Evolutionary conservation across 2,797 vertebrate genomes (phyloP).

Genomic region (Uromys caudimaculatus): DNA sequence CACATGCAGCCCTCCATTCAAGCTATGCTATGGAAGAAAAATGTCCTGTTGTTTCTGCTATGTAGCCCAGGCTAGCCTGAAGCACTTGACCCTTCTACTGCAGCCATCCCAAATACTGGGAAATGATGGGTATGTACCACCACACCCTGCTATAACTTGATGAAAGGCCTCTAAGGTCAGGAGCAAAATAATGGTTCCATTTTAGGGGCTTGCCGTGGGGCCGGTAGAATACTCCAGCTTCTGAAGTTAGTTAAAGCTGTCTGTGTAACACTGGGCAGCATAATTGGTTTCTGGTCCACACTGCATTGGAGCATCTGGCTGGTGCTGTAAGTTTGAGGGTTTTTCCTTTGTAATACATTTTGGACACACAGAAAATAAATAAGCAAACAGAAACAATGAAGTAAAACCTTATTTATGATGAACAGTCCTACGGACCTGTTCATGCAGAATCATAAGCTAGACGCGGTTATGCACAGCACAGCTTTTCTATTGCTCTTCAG

Average conservation of each 20-base stretch:
- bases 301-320: not conserved
- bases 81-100: not conserved
- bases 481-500: not conserved
- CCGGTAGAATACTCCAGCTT: not conserved
- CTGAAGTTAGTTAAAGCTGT: not conserved
- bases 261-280: not conserved
- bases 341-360: not conserved
- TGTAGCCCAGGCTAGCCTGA: not conserved
- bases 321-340: not conserved
- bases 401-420: not conserved
- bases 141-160: not conserved
- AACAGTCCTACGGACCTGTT: not conserved
- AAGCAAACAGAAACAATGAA: not conserved
- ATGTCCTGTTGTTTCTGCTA: not conserved
- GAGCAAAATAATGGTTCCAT: not conserved
- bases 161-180: not conserved
- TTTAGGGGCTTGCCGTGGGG: not conserved
- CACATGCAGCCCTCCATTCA: not conserved
- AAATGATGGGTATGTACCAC: not conserved
- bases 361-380: not conserved
- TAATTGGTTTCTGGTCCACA: not conserved
- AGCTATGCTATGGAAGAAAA: not conserved
- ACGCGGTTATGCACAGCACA: not conserved
- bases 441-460: not conserved
- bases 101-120: not conserved